A percentile compares a stretch with the other conserved stretches of the same genome.
These are phyloP conservation scores for Noctua comes DNA, from an alignment of 2,888 invertebrate genomes.

Conservation along the genomic window DNA sequence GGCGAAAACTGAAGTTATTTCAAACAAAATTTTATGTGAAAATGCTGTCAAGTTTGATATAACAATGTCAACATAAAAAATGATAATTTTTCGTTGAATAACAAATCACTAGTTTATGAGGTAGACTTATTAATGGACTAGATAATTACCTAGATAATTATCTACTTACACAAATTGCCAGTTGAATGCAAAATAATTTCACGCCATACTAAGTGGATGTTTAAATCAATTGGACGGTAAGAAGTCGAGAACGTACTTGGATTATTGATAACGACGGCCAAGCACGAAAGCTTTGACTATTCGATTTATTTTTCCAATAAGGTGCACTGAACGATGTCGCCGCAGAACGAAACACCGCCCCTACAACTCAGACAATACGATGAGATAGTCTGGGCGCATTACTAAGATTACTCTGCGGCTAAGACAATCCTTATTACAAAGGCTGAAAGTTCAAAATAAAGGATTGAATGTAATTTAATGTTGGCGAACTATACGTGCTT, in stretches of 20 bases:
- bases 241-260: conserved; percentile 74
- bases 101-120: conserved; percentile 40
- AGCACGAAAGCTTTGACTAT: conserved; percentile 79
- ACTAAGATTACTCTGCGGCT: conserved; percentile 68
- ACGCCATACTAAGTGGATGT: conserved; percentile 56
- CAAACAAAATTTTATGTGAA: conserved; percentile 1
- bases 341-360: conserved; percentile 86
- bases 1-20: not conserved
- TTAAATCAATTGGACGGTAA: conserved; percentile 76
- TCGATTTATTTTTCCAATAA: conserved; percentile 83
- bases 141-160: conserved; percentile 32
- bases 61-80: conserved; percentile 11
- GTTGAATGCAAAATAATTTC: conserved; percentile 48
- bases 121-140: conserved; percentile 28
- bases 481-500: conserved; percentile 82
- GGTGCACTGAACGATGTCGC: conserved; percentile 80
- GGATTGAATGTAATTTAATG: conserved; percentile 64
- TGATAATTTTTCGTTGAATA: conserved; percentile 25
- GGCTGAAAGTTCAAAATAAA: conserved; percentile 76
- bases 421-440: conserved; percentile 68
- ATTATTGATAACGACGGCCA: conserved; percentile 79
- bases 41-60: conserved; percentile 19
- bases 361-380: conserved; percentile 72
- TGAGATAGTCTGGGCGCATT: conserved; percentile 78
- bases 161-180: conserved; percentile 40